Base-by-base conservation (phyloP, 2,113 vertebrate genomes). In the Gallinago media region DNA sequence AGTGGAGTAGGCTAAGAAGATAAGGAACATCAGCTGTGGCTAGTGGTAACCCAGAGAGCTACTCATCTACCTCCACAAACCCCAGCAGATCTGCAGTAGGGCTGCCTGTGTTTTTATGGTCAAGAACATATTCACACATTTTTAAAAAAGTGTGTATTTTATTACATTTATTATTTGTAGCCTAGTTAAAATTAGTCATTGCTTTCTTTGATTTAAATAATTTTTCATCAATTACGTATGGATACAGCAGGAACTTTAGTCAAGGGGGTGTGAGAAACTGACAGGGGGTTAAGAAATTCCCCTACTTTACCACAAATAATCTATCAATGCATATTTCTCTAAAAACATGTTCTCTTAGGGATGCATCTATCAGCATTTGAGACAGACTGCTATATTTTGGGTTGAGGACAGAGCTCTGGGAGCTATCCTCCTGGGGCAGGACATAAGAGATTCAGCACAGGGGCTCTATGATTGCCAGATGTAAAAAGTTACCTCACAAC, bases 81-180 rank as follows among this genome's bases (percentile, higher is more conserved):
- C 1, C 3, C 8, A 40, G n/a, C 19, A 56, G 3, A 9, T 66
- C 40, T 78, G 38, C 17, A 66, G 32, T 46, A 38, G 6, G 9
- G 18, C 0, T 18, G 9, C 29, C 3, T 1, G 4, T 56, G 38
- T 32, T 70, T 88, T 70, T 32, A 16, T 3, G 8, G 3, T n/a
- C 25, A 71, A 38, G 9, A 93, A 22, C 1, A 1, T 31, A 71
- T 19, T 70, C 15, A 52, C 5, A 61, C 12, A 77, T 34, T 63
- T 74, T 23, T 0, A 16, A 67, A 62, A 67, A 58, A 5, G 8
- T 12, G 5, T 2, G 26, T 75, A 62, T 59, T 93, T 62, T 59
- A 42, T 40, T 26, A 25, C 7, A 4, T 9, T 65, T 61, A 27
- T 71, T 71, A 31, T 40, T 40, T 6, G 1, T 13, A 73, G 8